phyloP scores from a whole-genome alignment of 2,113 vertebrate genomes.

The Boulengerochromis microlepis region DNA sequence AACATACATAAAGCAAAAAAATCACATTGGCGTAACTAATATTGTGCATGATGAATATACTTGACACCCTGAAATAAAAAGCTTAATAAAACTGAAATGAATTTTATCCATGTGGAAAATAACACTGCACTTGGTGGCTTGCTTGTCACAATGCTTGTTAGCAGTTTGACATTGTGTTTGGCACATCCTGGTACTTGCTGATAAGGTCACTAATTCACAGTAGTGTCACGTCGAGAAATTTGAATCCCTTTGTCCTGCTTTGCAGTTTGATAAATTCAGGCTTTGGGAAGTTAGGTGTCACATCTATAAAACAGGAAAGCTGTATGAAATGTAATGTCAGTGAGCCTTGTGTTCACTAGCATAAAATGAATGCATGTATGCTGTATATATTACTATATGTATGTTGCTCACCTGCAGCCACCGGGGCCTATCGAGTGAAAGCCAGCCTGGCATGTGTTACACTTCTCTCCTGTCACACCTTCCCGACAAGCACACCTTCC shows the following conservation, averaged over 20 bases:
- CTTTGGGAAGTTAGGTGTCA: background rate
- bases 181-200: background rate
- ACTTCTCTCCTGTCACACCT: slow-evolving; percentile 82
- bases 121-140: background rate
- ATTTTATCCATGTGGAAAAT: background rate
- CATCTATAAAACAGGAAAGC: background rate
- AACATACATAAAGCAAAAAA: background rate
- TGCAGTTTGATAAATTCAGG: background rate
- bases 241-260: background rate
- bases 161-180: background rate
- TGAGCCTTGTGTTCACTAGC: background rate
- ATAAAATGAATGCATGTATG: background rate
- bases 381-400: background rate
- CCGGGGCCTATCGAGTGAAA: slow-evolving; percentile 86
- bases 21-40: background rate
- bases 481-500: slow-evolving; percentile 80
- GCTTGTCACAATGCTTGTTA: background rate
- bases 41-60: background rate
- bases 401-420: slow-evolving; percentile 84
- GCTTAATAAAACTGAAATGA: background rate
- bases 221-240: background rate
- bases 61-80: background rate
- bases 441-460: slow-evolving; percentile 80
- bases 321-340: background rate
- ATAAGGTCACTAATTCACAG: background rate